Evolutionary conservation across 2,113 vertebrate genomes (phyloP).

Genomic region (Psophia crepitans): DNA sequence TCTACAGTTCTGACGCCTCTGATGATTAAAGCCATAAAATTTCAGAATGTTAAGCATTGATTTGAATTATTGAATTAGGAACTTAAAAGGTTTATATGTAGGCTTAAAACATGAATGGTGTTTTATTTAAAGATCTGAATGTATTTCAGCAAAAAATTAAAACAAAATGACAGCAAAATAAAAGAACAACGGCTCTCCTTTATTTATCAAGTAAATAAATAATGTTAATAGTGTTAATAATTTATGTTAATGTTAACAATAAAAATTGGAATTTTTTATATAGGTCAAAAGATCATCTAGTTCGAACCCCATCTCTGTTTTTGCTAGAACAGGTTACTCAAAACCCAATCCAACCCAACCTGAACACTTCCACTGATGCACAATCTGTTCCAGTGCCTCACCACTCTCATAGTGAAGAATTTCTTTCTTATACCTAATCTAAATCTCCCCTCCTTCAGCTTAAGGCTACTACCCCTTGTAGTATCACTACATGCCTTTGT

Average conservation of each 20-base stretch:
- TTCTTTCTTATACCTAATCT: background rate
- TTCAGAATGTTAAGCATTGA: background rate
- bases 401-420: background rate
- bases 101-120: background rate
- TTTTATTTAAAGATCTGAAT: background rate
- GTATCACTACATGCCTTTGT: background rate
- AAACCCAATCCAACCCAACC: too few species aligned
- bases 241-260: too few species aligned
- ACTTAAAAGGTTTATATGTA: background rate
- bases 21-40: background rate
- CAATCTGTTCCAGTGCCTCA: background rate
- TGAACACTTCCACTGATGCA: background rate
- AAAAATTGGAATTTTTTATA: background rate
- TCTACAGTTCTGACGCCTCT: background rate
- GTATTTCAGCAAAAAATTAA: background rate
- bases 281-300: background rate
- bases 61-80: background rate
- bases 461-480: background rate
- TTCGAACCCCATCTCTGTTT: accelerated
- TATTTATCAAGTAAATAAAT: background rate
- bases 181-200: background rate
- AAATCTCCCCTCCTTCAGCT: background rate
- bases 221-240: background rate
- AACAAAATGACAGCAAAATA: background rate
- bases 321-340: background rate